Base-by-base conservation (phyloP, 2,113 vertebrate species). In the Nycticorax nycticorax region DNA sequence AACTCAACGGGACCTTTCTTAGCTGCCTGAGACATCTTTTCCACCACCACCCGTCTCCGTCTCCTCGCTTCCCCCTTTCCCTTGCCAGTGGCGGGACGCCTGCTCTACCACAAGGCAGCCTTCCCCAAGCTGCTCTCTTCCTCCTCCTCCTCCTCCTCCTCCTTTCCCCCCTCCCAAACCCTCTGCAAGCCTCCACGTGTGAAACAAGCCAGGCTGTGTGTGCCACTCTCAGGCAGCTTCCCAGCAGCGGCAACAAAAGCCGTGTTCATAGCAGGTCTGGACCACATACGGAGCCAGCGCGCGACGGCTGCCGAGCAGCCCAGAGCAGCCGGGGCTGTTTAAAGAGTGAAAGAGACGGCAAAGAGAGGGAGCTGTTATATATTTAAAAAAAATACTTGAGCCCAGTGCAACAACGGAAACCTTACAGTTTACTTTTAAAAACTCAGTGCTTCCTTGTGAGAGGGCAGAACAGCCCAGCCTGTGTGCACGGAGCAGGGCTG, bases 391-490 rank as follows among this genome's bases (percentile, higher is more conserved):
- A 85, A 88, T 62, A 92, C 97, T 97, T 97, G 98, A 98, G 97
- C 97, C 95, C 96, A 97, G 96, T 48, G 98, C 97, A 98, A 97
- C 97, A 97, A 97, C 97, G 96, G 98, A 98, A 98, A 98, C 82
- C 55, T 89, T 97, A 96, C 78, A 95, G 97, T 98, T 98, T 98
- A 98, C 98, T 98, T 98, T 98, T 96, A 95, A 98, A 97, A 97
- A 94, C 96, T 98, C 97, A 98, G 98, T 98, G 98, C 94, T 98
- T 98, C 97, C 98, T 98, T 98, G 97, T 98, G 96, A 96, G 97
- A 27, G 35, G 95, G 85, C n/a, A 90, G 89, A 97, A 97, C 97
- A 98, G 98, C 93, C 47, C 76, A 0, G 95, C 55, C 96, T 96
- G 97, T 98, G 97, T 98, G 93, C 17, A 20, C n/a, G 62, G 93